Base-by-base conservation (phyloP, 2,113 vertebrate genomes). In the Rhineura floridana region DNA sequence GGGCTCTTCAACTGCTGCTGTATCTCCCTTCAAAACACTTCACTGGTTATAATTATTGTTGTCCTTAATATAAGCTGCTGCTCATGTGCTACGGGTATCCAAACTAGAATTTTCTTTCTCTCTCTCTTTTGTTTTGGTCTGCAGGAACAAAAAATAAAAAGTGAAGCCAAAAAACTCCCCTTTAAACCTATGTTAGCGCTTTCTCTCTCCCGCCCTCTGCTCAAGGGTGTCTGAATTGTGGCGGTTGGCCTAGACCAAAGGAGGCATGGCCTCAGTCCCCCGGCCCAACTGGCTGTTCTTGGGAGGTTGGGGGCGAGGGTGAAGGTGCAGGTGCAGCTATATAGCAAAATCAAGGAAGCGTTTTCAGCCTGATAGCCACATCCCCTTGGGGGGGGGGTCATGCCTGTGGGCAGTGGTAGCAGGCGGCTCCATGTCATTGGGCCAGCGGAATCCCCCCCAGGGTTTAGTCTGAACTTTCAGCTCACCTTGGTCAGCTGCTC, bases 1-100 rank as follows among this genome's bases (percentile, higher is more conserved):
- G 78, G 90, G 86, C 92, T 46, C 82, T 91, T 85, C 10, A 86
- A 77, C 85, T 93, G 93, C 88, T 94, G 90, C 91, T 94, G 85
- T 72, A 5, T 91, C 91, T 91, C 91, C 84, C 91, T 93, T 91
- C 95, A 86, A 88, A 44, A n/a, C 91, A 59, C 87, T 28, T 59
- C 67, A n/a, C 83, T 91, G 62, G 76, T 90, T 44, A 50, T 39
- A n/a, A 52, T 67, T 39, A 65, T n/a, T 65, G 44, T 46, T 73
- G 36, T 81, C 92, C 44, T 78, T 92, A 50, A 65, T 75, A 63
- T 87, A 89, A 42, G 8, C 88, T 93, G 93, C 92, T 94, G 79
- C 69, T 90, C 52, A 39, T 69, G 79, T 81, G 85, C 89, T 88
- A 78, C 0, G 4, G 89, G 69, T 92, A 52, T 67, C 85, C 76